Conservation (phyloP, 2,113 vertebrate genomes). For the Oncorhynchus kisutch region DNA sequence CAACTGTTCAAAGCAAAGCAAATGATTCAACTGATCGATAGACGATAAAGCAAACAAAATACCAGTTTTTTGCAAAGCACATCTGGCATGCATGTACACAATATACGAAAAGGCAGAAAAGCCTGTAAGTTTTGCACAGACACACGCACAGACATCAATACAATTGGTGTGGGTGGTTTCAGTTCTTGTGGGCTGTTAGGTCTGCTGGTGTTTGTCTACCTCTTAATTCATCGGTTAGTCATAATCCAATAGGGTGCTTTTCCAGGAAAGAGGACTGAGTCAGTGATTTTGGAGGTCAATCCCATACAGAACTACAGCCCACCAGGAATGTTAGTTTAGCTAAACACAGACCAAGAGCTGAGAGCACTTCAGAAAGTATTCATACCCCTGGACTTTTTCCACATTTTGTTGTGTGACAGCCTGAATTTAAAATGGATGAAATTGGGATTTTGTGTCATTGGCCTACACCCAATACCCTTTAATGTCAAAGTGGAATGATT, state of each 20-base stretch:
- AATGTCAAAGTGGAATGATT: too few species aligned
- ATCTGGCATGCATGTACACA: slow-evolving; percentile 59
- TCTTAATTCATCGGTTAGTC: slow-evolving; percentile 1
- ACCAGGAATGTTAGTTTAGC: slow-evolving; percentile 36
- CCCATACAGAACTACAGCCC: slow-evolving; percentile 39
- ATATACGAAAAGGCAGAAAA: slow-evolving; percentile 29
- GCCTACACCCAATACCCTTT: too few species aligned
- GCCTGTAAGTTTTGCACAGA: slow-evolving; percentile 12
- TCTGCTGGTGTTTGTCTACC: slow-evolving; percentile 41
- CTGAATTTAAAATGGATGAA: too few species aligned
- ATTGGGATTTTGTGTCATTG: too few species aligned
- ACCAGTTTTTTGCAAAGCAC: slow-evolving; percentile 39
- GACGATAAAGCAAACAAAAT: slow-evolving; percentile 39
- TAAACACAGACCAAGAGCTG: slow-evolving; percentile 37
- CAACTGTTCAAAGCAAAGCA: slow-evolving; percentile 26
- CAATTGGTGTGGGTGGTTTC: slow-evolving; percentile 31
- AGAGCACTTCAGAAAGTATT: slow-evolving; percentile 5
- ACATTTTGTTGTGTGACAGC: too few species aligned
- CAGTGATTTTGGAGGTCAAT: slow-evolving; percentile 11
- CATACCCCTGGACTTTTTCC: too few species aligned
- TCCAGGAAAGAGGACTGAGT: slow-evolving; percentile 9
- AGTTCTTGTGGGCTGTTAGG: slow-evolving; percentile 55
- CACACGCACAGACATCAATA: slow-evolving; percentile 12
- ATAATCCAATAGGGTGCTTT: slow-evolving; percentile 5
- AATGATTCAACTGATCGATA: slow-evolving; percentile 30